Evolutionary conservation across 2,797 vertebrate species (phyloP).

Genomic region (Chaetophractus vellerosus): DNA sequence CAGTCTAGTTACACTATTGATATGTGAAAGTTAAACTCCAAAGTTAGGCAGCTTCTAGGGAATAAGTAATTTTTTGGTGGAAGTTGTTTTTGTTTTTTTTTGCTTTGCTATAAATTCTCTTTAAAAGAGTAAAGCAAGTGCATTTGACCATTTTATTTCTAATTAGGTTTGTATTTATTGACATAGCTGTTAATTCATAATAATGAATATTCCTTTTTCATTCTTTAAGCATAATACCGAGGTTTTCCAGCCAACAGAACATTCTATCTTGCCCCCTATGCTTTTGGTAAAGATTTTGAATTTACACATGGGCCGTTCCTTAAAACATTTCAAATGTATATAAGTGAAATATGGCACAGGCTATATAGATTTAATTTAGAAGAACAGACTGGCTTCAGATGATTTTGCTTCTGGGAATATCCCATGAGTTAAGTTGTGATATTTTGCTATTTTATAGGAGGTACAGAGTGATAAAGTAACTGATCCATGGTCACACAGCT

Average conservation of each 20-base stretch:
- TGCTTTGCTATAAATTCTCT: constrained; percentile 5
- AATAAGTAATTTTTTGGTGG: not conserved
- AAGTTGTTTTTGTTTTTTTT: not conserved
- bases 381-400: not conserved
- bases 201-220: not conserved
- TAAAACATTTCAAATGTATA: not conserved
- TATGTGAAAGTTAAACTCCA: not conserved
- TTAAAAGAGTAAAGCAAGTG: not conserved
- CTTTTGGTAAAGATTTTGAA: not conserved
- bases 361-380: not conserved
- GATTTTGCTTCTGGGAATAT: not conserved
- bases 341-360: not conserved
- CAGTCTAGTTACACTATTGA: not conserved
- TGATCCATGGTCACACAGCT: not conserved
- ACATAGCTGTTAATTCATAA: not conserved
- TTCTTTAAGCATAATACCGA: constrained; percentile 4
- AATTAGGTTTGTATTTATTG: not conserved
- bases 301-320: not conserved
- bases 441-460: not conserved
- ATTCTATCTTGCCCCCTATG: not conserved
- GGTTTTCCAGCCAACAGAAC: not conserved
- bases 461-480: not conserved
- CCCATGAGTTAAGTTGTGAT: not conserved
- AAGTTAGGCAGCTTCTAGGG: not conserved
- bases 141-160: not conserved